Evolutionary conservation across 2,888 invertebrate genomes (phyloP).

Genomic region (Metalampra italica): DNA sequence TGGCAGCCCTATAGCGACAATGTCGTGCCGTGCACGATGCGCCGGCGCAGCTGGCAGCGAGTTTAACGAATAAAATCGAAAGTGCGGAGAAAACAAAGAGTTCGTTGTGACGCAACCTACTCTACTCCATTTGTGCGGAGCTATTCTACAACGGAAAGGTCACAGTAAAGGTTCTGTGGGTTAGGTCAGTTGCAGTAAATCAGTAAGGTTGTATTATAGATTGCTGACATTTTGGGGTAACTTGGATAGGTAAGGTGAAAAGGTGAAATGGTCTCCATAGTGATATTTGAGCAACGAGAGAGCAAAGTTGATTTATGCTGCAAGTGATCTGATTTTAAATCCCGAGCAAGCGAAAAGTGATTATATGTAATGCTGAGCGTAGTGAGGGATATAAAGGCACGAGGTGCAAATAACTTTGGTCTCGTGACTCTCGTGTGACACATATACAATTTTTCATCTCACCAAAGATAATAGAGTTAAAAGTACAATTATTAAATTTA

Average conservation of each 20-base stretch:
- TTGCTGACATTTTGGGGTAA: not conserved
- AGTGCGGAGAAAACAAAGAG: conserved; percentile 60
- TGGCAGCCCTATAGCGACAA: conserved; percentile 11
- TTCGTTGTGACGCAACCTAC: conserved; percentile 37
- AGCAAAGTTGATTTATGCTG: too few species aligned
- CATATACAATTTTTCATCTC: too few species aligned
- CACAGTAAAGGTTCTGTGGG: conserved; percentile 12
- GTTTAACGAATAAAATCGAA: conserved; percentile 52
- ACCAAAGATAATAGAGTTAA: too few species aligned
- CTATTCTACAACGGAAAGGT: conserved; percentile 27
- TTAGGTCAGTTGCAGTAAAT: not conserved
- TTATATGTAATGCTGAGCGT: too few species aligned
- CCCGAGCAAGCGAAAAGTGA: too few species aligned
- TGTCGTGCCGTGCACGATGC: conserved; percentile 27
- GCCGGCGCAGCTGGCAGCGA: conserved; percentile 15
- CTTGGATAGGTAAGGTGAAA: not conserved
- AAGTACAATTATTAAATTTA: too few species aligned
- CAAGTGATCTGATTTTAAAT: too few species aligned
- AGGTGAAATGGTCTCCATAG: too few species aligned
- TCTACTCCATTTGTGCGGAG: conserved; percentile 26
- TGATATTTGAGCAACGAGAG: too few species aligned
- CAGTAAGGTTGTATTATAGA: not conserved
- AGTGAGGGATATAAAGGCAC: too few species aligned
- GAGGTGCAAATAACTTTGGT: too few species aligned
- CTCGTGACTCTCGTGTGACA: too few species aligned